Evolutionary conservation across 2,797 vertebrate genomes (phyloP), one percentile per base, ranked within the genome.

Genomic region (Helostoma temminkii): DNA sequence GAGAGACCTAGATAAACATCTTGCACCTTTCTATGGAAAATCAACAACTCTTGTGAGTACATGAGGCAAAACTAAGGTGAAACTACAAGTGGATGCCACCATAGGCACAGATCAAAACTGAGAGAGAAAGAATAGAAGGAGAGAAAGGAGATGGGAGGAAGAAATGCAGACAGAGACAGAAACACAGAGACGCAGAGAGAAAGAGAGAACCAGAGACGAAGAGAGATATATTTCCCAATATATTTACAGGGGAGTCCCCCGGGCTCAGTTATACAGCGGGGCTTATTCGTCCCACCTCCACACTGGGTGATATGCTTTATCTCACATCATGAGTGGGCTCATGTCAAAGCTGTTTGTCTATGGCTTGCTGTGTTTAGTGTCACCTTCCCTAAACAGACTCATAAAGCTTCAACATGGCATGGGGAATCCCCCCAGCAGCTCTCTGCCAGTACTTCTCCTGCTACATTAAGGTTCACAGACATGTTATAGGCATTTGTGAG

Each of bases 311-410:
- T n/a, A 80, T 52, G 56, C 58, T 66, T 83, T 80, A 88, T 86
- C 84, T 87, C 18, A 9, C 48, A 72, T 75, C 74, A 64, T 69
- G 79, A 88, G 88, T 87, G 86, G 87, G 85, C 64, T 85, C 61
- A 19, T 62, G 58, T 78, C 48, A 62, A 46, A 70, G 60, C 50
- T 68, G 69, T 61, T 57, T 64, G 59, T 61, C 25, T 55, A 34
- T 21, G 8, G 16, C 48, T 39, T 34, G n/a, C 48, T 68, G 47
- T 36, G 43, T 68, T 82, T 56, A 54, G 57, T 1, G 37, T 66
- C 24, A 18, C 67, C 28, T 64, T 72, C 52, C 63, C 45, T 81
- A 24, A 70, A 73, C 73, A 66, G 66, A 7, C 36, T 72, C 37
- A 66, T 9, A 62, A 22, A 63, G 50, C 53, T 49, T 39, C 14